Conservation (phyloP, 2,888 invertebrate genomes). For the Euzetes globulus region DNA sequence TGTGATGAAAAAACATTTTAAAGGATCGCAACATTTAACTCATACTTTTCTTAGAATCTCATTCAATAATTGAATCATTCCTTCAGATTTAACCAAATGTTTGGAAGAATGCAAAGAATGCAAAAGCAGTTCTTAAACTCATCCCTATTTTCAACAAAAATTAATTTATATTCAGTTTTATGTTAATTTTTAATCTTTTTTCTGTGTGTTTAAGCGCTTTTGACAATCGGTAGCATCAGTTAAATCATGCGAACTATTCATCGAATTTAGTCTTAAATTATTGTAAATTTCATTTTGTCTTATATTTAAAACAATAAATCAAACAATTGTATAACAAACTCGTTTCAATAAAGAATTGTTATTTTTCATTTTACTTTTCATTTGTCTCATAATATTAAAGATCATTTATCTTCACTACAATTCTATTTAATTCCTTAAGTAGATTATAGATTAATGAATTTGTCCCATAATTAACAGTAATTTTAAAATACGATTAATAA, state of each 20-base stretch:
- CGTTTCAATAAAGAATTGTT: not conserved
- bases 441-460: no score
- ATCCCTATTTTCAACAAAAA: not conserved
- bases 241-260: not conserved
- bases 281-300: no score
- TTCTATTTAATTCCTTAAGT: no score
- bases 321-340: not conserved
- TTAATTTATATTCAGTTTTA: constrained; percentile 14
- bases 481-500: no score
- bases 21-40: not conserved
- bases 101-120: not conserved
- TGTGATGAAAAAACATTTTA: not conserved
- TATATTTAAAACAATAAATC: not conserved
- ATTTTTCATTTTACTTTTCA: no score
- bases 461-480: no score
- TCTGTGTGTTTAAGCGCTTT: constrained; percentile 2
- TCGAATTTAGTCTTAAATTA: not conserved
- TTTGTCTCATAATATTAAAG: no score
- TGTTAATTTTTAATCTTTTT: constrained; percentile 9
- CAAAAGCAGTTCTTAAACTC: not conserved
- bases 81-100: not conserved
- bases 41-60: not conserved
- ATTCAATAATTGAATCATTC: not conserved
- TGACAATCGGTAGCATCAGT: not conserved
- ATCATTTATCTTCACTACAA: no score